Evolutionary conservation across 1,140 invertebrate genomes (phyloP).

Genomic region (Tetramorium alpestre): DNA sequence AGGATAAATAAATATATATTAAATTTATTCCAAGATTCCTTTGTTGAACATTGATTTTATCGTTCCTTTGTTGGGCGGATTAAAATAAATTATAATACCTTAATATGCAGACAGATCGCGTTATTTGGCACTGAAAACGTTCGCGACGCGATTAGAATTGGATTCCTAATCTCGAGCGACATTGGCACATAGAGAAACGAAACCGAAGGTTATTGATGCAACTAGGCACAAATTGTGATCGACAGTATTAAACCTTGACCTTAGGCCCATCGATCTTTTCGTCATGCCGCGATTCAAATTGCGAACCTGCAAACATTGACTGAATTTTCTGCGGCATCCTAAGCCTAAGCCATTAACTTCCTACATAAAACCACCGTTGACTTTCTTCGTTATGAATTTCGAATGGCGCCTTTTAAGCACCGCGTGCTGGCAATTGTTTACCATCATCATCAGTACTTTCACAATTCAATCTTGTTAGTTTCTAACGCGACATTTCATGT

Average conservation of each 20-base stretch:
- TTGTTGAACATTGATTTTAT: background rate
- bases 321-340: background rate
- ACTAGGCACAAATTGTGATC: constrained; percentile 50
- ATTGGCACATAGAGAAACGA: constrained; percentile 16
- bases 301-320: background rate
- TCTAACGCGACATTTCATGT: constrained; percentile 26
- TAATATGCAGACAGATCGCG: background rate
- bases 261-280: constrained; percentile 60
- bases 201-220: background rate
- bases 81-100: background rate
- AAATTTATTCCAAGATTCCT: background rate
- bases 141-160: background rate
- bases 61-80: background rate
- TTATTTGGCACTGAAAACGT: background rate
- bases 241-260: constrained; percentile 65
- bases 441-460: constrained; percentile 13
- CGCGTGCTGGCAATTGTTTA: background rate
- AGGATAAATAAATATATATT: background rate
- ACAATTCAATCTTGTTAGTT: background rate
- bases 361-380: background rate
- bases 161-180: constrained; percentile 17
- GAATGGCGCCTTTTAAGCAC: background rate
- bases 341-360: background rate
- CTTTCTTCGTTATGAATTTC: constrained; percentile 1
- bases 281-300: constrained; percentile 11